Evolutionary conservation across 2,888 invertebrate species (phyloP), one percentile per base, ranked within the genome.

Genomic region (Aphelenchoides bicaudatus): DNA sequence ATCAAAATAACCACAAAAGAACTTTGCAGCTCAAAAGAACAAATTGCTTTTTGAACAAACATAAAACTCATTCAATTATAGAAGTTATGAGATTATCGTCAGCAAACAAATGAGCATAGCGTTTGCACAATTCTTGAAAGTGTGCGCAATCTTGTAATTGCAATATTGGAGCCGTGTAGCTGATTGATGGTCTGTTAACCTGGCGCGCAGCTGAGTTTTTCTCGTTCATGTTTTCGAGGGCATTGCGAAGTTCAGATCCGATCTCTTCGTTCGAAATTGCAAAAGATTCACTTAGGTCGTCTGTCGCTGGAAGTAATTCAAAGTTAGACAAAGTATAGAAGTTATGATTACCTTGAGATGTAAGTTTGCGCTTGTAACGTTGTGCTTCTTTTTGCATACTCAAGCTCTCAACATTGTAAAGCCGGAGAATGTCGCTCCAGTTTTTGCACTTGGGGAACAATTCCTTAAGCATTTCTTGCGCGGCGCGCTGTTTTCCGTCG

Each of bases 401-500:
- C 5, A 56, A 29, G 3, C 38, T 25, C n/a, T 46, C 46, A 16
- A 34, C 34, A n/a, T 60, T 53, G 47, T 61, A 61, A 8, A 63
- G 21, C 2, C 60, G 60, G 10, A 61, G 27, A 30, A 61, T 62
- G 2, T 63, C 49, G 10, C 60, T 53, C 31, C 47, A 61, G 19
- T 16, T 62, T 19, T 27, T 43, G 16, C 38, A 43, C 8, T 56
- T 54, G n/a, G 96, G 94, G 83, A 96, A 96, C 28, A 98, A 83
- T 52, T 87, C 86, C 86, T 90, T 88, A 46, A 96, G 82, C 70
- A 96, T 91, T 6, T 88, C 87, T 81, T 98, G 96, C 3, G 94
- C 89, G 19, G 96, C 96, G 69, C 88, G 83, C 79, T 98, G 96
- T 80, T 94, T 94, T 4, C 94, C 96, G 66, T 91, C 91, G 74